phyloP scores from a whole-genome alignment of 53 echinoderm and acorn worm genomes.

The Henricia sp. region DNA sequence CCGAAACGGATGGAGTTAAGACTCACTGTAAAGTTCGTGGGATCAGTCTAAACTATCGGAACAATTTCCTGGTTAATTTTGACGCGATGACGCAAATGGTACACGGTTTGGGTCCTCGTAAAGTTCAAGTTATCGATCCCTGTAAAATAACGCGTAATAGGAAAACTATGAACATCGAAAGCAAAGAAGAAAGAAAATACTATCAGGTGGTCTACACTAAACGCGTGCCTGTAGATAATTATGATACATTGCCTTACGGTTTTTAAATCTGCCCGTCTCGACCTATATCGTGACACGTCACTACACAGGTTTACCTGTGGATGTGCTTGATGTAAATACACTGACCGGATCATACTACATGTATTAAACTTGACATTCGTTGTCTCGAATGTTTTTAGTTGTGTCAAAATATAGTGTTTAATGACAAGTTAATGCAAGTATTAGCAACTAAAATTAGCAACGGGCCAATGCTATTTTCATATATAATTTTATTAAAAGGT shows the following conservation, averaged over 20 bases:
- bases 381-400: too few species aligned
- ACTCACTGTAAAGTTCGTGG: slow-evolving; percentile 42
- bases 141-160: slow-evolving; percentile 14
- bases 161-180: slow-evolving; percentile 18
- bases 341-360: too few species aligned
- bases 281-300: too few species aligned
- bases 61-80: slow-evolving; percentile 43
- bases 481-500: too few species aligned
- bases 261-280: too few species aligned
- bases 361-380: too few species aligned
- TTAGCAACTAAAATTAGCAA: too few species aligned
- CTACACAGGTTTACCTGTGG: too few species aligned
- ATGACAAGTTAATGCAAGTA: too few species aligned
- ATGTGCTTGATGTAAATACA: too few species aligned
- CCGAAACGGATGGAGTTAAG: not conserved
- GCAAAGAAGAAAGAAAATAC: slow-evolving; percentile 22
- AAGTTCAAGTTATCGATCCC: slow-evolving; percentile 17
- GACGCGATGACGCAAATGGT: slow-evolving; percentile 46
- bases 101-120: not conserved
- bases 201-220: slow-evolving; percentile 49
- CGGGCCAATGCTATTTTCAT: too few species aligned
- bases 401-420: too few species aligned
- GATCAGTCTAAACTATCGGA: slow-evolving; percentile 34
- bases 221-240: slow-evolving; percentile 24
- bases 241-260: slow-evolving; percentile 29